Evolutionary conservation across 1,140 invertebrate species (phyloP).

Genomic region (Drosophila erecta): DNA sequence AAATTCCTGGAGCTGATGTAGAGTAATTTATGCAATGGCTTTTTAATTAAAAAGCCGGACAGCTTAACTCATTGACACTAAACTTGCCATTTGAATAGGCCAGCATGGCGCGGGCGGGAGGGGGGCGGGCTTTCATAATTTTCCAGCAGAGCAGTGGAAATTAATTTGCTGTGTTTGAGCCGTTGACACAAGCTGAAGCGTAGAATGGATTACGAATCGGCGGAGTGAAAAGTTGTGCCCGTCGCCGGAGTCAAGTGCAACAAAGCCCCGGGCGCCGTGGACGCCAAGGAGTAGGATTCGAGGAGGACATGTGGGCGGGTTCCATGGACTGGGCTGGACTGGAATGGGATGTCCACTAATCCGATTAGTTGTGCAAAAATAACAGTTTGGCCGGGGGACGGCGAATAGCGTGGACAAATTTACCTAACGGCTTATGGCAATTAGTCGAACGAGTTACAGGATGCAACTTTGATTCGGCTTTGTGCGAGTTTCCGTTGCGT

Average conservation of each 20-base stretch:
- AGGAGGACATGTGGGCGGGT: not conserved
- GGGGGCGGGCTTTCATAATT: constrained; percentile 14
- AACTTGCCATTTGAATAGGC: constrained; percentile 44
- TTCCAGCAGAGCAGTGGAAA: constrained; percentile 10
- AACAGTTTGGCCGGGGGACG: constrained; percentile 24
- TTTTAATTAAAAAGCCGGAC: constrained; percentile 60
- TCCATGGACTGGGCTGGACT: not conserved
- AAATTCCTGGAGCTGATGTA: not conserved
- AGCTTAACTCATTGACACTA: constrained; percentile 36
- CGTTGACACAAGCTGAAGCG: constrained; percentile 2
- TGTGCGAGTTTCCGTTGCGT: constrained; percentile 23
- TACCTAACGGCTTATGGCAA: constrained; percentile 72
- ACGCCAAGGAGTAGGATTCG: not conserved
- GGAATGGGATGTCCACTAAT: constrained; percentile 31
- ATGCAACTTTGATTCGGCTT: constrained; percentile 52
- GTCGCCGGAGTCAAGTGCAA: constrained; percentile 57
- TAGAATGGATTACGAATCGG: constrained; percentile 45
- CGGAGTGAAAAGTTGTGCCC: constrained; percentile 43
- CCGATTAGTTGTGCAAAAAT: constrained; percentile 73
- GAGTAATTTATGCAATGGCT: constrained; percentile 39
- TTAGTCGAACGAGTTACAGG: constrained; percentile 63
- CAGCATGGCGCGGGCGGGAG: constrained; percentile 1
- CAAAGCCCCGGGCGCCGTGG: constrained; percentile 8
- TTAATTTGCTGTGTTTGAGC: constrained; percentile 25
- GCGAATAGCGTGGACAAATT: constrained; percentile 38